These are phyloP conservation scores for Matsumyia berberina DNA, from an alignment of 2,888 invertebrate species.

Conservation along the genomic window DNA sequence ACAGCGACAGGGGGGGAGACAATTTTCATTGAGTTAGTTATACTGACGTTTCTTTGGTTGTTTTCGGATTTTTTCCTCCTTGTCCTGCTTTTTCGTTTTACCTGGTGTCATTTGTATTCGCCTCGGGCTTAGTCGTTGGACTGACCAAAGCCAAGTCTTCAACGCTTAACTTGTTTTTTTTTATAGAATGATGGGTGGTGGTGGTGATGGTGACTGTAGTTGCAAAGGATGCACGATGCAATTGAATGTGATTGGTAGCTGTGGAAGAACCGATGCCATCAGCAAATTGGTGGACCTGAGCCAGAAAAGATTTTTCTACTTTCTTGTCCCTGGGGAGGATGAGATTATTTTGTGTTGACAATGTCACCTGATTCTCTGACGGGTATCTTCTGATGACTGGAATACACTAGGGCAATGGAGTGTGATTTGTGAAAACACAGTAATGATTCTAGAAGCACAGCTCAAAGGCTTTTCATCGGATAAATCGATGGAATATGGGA, in stretches of 20 bases:
- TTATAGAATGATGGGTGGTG: not conserved
- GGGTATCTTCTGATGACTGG: too few species aligned
- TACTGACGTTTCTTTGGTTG: constrained; percentile 45
- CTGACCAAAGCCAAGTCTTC: constrained; percentile 64
- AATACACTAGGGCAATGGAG: constrained; percentile 30
- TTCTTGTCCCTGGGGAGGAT: constrained; percentile 16
- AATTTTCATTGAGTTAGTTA: constrained; percentile 54
- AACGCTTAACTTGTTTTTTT: constrained; percentile 47
- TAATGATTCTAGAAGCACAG: constrained; percentile 25
- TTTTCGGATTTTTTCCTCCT: not conserved
- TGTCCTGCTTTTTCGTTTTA: not conserved
- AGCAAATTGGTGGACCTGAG: not conserved
- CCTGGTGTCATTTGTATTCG: constrained; percentile 47
- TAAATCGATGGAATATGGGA: not conserved
- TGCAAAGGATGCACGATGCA: constrained; percentile 18
- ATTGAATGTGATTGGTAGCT: constrained; percentile 39
- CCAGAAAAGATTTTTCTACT: constrained; percentile 3
- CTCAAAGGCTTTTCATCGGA: constrained; percentile 13
- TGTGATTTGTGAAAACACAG: constrained; percentile 48
- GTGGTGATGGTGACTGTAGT: too few species aligned
- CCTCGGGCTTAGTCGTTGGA: constrained; percentile 47
- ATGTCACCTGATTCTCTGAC: constrained; percentile 17
- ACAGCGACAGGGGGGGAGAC: constrained; percentile 17
- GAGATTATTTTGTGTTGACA: constrained; percentile 39
- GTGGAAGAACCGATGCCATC: not conserved